These are phyloP conservation scores for Heliconius congener DNA, from an alignment of 1,140 invertebrate species.

Conservation along the genomic window DNA sequence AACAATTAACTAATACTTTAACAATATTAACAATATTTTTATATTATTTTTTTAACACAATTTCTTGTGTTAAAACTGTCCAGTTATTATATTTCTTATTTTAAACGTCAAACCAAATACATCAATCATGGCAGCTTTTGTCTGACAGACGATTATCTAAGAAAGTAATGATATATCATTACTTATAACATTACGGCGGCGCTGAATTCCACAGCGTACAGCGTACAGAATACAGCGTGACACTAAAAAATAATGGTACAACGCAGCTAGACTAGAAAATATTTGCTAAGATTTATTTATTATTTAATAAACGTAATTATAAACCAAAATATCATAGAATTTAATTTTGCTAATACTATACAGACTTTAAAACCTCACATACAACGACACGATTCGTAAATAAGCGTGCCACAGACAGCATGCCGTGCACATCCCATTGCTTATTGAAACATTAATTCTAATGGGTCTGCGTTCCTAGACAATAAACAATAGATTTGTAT, in stretches of 20 bases:
- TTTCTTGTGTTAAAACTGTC: background rate
- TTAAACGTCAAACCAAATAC: background rate
- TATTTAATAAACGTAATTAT: background rate
- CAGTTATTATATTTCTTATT: background rate
- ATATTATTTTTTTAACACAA: background rate
- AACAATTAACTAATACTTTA: background rate
- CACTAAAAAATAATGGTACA: too few species aligned
- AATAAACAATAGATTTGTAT: conserved; percentile 8
- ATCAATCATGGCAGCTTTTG: background rate
- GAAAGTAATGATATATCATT: background rate
- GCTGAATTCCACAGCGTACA: too few species aligned
- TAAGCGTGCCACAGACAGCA: background rate
- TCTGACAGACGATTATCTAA: background rate
- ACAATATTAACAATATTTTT: background rate
- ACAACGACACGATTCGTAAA: background rate
- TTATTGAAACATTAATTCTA: conserved; percentile 14
- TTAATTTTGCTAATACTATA: background rate
- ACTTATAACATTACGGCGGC: background rate
- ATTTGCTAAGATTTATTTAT: too few species aligned
- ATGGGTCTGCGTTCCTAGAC: conserved; percentile 19
- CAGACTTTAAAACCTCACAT: background rate
- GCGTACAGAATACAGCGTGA: too few species aligned
- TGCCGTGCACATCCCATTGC: background rate
- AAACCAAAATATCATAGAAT: background rate
- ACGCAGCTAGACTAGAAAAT: too few species aligned